A percentile compares a stretch with the other conserved stretches of the same genome.
These are phyloP conservation scores for Nymphalis io DNA, from an alignment of 1,140 invertebrate genomes.

Conservation along the genomic window DNA sequence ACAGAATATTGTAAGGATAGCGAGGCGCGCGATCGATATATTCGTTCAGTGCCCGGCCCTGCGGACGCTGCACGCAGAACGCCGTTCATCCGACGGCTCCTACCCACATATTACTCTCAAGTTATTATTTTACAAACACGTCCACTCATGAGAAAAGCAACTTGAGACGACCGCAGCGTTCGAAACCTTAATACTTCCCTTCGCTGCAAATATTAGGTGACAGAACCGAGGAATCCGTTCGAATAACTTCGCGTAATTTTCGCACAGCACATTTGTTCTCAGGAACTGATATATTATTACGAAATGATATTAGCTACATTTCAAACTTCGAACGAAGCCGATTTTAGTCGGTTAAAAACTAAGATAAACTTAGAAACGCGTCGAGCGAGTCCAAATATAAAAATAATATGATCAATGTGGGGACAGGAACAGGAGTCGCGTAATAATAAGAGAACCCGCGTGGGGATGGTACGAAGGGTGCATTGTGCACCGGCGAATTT, in stretches of 20 bases:
- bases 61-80: constrained; percentile 57
- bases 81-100: constrained; percentile 58
- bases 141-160: constrained; percentile 80
- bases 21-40: constrained; percentile 69
- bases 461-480: constrained; percentile 79
- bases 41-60: constrained; percentile 59
- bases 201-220: constrained; percentile 79
- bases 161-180: constrained; percentile 78
- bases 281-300: constrained; percentile 19
- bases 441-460: constrained; percentile 78
- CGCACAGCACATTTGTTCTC: constrained; percentile 48
- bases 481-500: constrained; percentile 79
- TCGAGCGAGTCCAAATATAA: constrained; percentile 72
- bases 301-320: constrained; percentile 7
- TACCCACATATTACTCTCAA: constrained; percentile 75
- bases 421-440: constrained; percentile 74
- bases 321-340: constrained; percentile 5
- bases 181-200: constrained; percentile 80
- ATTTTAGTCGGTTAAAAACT: constrained; percentile 22
- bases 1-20: constrained; percentile 64
- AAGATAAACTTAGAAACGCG: constrained; percentile 58
- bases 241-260: constrained; percentile 61
- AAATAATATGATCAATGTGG: constrained; percentile 79
- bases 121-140: constrained; percentile 79
- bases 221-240: constrained; percentile 67